Evolutionary conservation across 1,140 invertebrate species (phyloP).

Genomic region (Saccostrea glomerata): DNA sequence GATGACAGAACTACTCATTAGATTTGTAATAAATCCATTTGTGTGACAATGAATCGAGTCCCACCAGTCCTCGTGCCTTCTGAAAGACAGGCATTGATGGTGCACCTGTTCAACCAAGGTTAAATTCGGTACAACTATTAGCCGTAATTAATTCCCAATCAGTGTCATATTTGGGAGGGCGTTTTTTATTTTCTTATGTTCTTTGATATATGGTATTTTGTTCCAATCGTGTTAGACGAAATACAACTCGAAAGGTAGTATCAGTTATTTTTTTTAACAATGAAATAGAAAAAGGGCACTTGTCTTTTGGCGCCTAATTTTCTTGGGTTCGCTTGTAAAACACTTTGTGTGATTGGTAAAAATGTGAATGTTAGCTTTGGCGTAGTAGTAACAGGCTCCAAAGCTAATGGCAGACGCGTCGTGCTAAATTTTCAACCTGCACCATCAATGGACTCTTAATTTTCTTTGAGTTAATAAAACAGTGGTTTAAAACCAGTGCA

Average conservation of each 20-base stretch:
- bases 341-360: constrained; percentile 34
- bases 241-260: constrained; percentile 16
- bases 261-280: background rate
- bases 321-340: constrained; percentile 33
- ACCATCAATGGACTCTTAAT: constrained; percentile 36
- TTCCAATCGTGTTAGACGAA: background rate
- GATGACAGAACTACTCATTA: constrained; percentile 23
- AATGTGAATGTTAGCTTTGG: constrained; percentile 36
- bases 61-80: background rate
- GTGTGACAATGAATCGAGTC: constrained; percentile 30
- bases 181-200: background rate
- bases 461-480: constrained; percentile 34
- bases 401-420: constrained; percentile 27
- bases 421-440: constrained; percentile 24
- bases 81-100: constrained; percentile 10
- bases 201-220: background rate
- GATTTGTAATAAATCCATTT: constrained; percentile 37
- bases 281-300: constrained; percentile 29
- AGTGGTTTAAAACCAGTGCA: constrained; percentile 31
- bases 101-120: constrained; percentile 29
- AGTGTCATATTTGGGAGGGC: constrained; percentile 19
- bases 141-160: constrained; percentile 28
- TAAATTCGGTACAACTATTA: constrained; percentile 14
- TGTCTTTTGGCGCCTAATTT: constrained; percentile 37
- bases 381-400: constrained; percentile 23